Conservation (phyloP, 2,113 vertebrate species). For the Gallinago paraguaiae region DNA sequence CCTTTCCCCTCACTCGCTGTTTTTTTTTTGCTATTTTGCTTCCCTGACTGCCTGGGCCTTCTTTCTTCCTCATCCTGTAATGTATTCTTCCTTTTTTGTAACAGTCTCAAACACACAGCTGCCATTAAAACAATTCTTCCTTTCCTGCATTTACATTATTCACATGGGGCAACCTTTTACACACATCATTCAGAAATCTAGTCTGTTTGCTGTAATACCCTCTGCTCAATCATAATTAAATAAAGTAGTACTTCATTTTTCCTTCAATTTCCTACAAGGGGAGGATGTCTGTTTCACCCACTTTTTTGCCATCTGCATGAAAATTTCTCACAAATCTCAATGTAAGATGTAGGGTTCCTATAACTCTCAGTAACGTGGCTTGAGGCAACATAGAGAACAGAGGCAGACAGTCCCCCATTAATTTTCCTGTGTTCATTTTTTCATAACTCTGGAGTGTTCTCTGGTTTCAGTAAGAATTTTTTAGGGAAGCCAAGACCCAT, state of each 20-base stretch:
- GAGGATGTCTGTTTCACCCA: neutral
- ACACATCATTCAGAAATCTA: neutral
- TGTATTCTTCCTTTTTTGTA: conserved; percentile 59
- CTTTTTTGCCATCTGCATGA: neutral
- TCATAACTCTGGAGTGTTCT: neutral
- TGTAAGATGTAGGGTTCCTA: neutral
- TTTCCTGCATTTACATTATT: conserved; percentile 17
- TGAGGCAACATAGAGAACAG: neutral
- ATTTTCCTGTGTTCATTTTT: neutral
- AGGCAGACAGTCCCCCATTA: neutral
- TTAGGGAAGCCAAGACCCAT: neutral
- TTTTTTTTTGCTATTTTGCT: neutral
- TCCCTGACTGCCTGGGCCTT: neutral
- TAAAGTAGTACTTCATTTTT: neutral
- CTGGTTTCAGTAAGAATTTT: neutral
- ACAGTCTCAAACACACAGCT: conserved; percentile 28
- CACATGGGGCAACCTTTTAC: neutral
- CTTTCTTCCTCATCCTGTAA: conserved; percentile 57
- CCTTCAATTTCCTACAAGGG: neutral
- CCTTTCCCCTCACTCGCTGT: neutral
- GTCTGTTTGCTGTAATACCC: neutral
- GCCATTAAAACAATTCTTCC: conserved; percentile 23
- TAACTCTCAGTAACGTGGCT: neutral
- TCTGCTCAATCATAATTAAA: neutral
- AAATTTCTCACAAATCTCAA: neutral